These are phyloP conservation scores for Chelon labrosus DNA, from an alignment of 2,797 vertebrate species.

Conservation along the genomic window DNA sequence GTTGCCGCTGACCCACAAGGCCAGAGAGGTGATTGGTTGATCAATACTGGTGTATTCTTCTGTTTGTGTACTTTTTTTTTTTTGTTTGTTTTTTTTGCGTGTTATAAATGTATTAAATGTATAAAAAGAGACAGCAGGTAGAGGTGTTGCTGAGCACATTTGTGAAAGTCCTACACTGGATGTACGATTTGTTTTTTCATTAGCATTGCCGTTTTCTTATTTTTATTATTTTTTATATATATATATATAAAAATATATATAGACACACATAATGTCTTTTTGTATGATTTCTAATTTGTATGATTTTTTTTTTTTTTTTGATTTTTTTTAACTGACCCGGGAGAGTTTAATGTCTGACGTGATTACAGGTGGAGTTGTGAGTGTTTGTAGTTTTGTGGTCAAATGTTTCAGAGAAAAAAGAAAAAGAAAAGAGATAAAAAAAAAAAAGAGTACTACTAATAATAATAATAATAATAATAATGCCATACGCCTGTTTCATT, in stretches of 20 bases:
- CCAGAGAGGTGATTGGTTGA: conserved; percentile 72
- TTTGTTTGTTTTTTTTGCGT: conserved; percentile 75
- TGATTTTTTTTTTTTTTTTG: conserved; percentile 73
- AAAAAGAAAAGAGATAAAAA: conserved; percentile 15
- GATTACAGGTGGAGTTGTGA: conserved; percentile 68
- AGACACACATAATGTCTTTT: conserved; percentile 13
- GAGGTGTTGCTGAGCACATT: conserved; percentile 81
- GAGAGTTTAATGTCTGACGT: conserved; percentile 65
- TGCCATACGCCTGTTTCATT: conserved; percentile 44
- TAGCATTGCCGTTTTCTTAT: conserved; percentile 62
- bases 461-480: too few species aligned
- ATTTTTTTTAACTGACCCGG: conserved; percentile 73
- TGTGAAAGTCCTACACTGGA: conserved; percentile 90
- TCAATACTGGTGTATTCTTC: conserved; percentile 81
- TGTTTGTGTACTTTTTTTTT: conserved; percentile 65
- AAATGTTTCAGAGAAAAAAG: conserved; percentile 68
- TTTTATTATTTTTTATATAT: background rate
- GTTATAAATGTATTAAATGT: conserved; percentile 87
- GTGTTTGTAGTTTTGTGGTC: conserved; percentile 76
- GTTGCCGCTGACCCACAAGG: conserved; percentile 52
- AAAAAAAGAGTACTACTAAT: too few species aligned
- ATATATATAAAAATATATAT: too few species aligned
- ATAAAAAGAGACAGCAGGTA: conserved; percentile 80
- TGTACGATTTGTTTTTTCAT: conserved; percentile 74
- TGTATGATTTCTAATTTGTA: conserved; percentile 58